Evolutionary conservation across 2,113 vertebrate genomes (phyloP), one percentile per base, ranked within the genome.

Genomic region (Toxotes chatareus): DNA sequence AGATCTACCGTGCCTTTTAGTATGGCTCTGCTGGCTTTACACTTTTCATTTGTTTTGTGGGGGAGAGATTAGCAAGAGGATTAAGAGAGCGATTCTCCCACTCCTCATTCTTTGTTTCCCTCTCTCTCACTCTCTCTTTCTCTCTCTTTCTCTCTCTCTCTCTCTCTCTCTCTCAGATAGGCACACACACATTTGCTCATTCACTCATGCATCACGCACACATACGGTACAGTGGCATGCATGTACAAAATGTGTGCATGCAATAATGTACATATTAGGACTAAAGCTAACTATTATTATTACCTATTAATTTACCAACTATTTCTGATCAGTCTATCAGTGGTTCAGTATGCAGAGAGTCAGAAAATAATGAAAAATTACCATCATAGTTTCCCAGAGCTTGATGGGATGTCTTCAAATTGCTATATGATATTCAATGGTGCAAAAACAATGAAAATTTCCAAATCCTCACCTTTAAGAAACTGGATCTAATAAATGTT

Each of bases 41-140:
- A 93, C 91, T 93, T 93, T 93, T 91, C 93, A 94, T 93, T 94
- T 93, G 93, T 92, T 93, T 93, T 93, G 89, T 87, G 86, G 84
- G 76, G 75, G 78, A 90, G 91, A 92, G 93, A 94, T 94, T 94
- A 94, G 89, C 89, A 87, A 84, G 23, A 89, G 92, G 93, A 94
- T 94, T 94, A 93, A 92, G 82, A 85, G 85, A 87, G 87, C 57
- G 89, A 91, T 86, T 92, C 88, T 88, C 89, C 80, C 47, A 44
- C 90, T 91, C 83, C 77, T 88, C 86, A 79, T 91, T 85, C 88
- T 89, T 84, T 75, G 76, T 71, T 12, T 85, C 49, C 79, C 56
- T 67, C 84, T 51, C 64, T 68, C 65, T 49, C 66, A 38, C 49
- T 76, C 16, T 70, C 66, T 14, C 55, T 89, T 84, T 75, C 79